Evolutionary conservation across 2,113 vertebrate species (phyloP), one percentile per base, ranked within the genome.

Genomic region (Zootoca vivipara): DNA sequence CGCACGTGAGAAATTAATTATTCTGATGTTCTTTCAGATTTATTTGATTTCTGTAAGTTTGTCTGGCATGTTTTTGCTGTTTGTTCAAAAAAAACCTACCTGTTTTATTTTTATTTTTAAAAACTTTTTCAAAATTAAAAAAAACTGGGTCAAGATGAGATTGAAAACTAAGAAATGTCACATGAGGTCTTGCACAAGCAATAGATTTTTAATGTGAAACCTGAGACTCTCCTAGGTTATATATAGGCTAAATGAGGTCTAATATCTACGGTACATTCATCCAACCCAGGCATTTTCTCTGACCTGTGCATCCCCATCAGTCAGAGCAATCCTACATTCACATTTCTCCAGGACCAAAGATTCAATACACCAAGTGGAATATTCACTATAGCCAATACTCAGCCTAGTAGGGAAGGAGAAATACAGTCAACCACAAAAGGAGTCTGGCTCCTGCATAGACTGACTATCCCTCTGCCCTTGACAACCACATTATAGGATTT

Each of bases 1-100:
- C 5, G 24, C 16, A 15, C 18, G 28, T 7, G 4, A 0, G 4
- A 83, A 67, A 83, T 78, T 81, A 90, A 83, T 82, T 81, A 89
- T 3, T 42, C 16, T n/a, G 52, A 91, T 89, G 75, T 33, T 73
- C 26, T n/a, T 90, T 28, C 8, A 83, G 18, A 72, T 92, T 78
- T 84, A 42, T 83, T 89, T 90, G 33, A 85, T 86, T 75, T 58
- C 75, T 91, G 33, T 69, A 0, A 87, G 3, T 91, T 86, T 91
- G 38, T 82, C 0, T 70, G 20, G 42, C 69, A 86, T 83, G 22
- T 67, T 89, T 16, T 58, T 67, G 69, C 56, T 69, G 62, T 3
- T 46, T 5, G 77, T 85, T 85, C 40, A 90, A 77, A n/a, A 77
- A n/a, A 46, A 87, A 9, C 40, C 10, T 78, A 58, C 16, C 33